Base-by-base conservation (phyloP, 2,113 vertebrate species). In the Aythya baeri region DNA sequence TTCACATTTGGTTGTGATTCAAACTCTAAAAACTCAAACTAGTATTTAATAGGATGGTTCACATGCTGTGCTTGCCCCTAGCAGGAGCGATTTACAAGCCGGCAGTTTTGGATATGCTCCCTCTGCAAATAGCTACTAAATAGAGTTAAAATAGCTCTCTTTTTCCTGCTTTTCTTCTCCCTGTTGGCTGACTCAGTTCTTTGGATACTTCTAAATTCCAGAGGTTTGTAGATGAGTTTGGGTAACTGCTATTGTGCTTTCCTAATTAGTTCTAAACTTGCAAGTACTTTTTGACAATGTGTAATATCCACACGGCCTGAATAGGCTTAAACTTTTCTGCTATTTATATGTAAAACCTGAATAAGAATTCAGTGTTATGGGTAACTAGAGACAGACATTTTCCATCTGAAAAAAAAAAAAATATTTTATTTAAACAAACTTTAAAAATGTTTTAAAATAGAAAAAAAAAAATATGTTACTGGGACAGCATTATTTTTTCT, bases 231-330 rank as follows among this genome's bases (percentile, higher is more conserved):
- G 65, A 73, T 57, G 58, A n/a, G 20, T 54, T 77, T 21, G 8
- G 41, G 0, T 13, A 70, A 52, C 18, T n/a, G 31, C 43, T 76
- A 0, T 9, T 61, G 50, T 14, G 32, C 31, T 73, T 20, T 18
- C 23, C 41, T 59, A 9, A 2, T 32, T 67, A 41, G 46, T 17
- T 50, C 76, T 29, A 5, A 78, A 38, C 46, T 63, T 25, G 7
- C 22, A 36, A 73, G 9, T 46, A 1, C 36, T 78, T 62, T 13
- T 4, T 55, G 31, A 2, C 32, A 13, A 22, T 3, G 7, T 27
- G 0, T 10, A 5, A 44, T 86, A 78, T 65, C 57, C 27, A 44
- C 2, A 20, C 10, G 7, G 6, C 44, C 59, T 54, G 38, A 62
- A 50, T 6, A 66, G 49, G 5, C 38, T 86, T 54, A 11, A 46